A percentile compares a stretch with the other conserved stretches of the same genome.
These are phyloP conservation scores for Pelochelys cantorii DNA, from an alignment of 2,797 vertebrate genomes.

Conservation along the genomic window DNA sequence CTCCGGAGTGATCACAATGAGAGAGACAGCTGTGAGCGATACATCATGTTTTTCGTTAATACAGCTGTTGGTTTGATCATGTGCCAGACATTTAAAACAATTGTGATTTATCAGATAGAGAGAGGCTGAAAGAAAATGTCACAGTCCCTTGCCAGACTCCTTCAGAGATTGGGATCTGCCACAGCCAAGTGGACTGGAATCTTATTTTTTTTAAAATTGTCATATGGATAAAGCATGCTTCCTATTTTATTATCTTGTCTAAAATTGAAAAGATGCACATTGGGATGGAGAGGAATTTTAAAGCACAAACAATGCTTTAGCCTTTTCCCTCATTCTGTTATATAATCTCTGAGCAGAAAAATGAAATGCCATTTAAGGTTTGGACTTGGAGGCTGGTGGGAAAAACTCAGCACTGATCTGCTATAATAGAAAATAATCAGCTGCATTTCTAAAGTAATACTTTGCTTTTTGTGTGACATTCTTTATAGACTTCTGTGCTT, in stretches of 20 bases:
- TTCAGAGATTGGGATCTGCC: slow-evolving; percentile 37
- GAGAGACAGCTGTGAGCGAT: slow-evolving; percentile 64
- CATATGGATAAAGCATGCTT: slow-evolving; percentile 35
- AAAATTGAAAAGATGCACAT: slow-evolving; percentile 45
- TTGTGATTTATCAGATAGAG: slow-evolving; percentile 72
- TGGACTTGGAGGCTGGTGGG: background rate
- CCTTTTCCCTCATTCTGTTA: background rate
- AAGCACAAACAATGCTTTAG: background rate
- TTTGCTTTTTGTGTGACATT: slow-evolving; percentile 15
- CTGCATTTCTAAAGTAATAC: background rate
- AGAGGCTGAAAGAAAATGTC: slow-evolving; percentile 53
- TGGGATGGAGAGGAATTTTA: background rate
- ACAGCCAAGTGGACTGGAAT: background rate
- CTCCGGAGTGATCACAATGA: slow-evolving; percentile 62
- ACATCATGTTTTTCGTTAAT: slow-evolving; percentile 69
- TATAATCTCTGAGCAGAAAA: background rate
- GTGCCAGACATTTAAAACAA: slow-evolving; percentile 77
- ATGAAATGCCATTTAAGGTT: background rate
- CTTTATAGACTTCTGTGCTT: background rate
- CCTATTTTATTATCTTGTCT: slow-evolving; percentile 53
- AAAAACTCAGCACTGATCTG: background rate
- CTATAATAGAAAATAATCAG: background rate
- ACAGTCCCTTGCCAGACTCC: slow-evolving; percentile 49
- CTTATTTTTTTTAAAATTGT: slow-evolving; percentile 46
- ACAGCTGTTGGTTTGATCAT: slow-evolving; percentile 80